Evolutionary conservation across 2,113 vertebrate genomes (phyloP), one percentile per base, ranked within the genome.

Genomic region (Rafetus swinhoei): DNA sequence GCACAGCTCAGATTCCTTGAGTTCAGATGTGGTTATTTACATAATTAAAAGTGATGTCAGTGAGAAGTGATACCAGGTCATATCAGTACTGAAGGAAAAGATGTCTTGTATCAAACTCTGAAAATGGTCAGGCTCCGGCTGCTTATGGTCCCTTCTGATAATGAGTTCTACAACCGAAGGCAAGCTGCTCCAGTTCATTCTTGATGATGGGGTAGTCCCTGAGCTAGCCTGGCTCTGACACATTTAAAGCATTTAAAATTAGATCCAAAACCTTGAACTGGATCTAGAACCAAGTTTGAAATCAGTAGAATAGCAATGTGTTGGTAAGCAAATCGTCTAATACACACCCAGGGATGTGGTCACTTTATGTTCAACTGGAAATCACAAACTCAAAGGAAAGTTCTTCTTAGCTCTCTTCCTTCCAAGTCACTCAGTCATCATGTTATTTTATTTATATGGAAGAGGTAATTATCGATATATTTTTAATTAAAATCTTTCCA

Each of bases 71-170:
- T 9, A 32, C 12, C 50, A 14, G 16, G 29, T 87, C 86, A 79
- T 81, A 50, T 53, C 72, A 22, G 45, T 18, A 21, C 19, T 0
- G 2, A n/a, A n/a, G 0, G 0, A 12, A 10, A 10, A 53, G 21
- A 32, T 72, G 6, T 35, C 62, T 29, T 29, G 27, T 53, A 52
- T 45, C 12, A 24, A 15, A 19, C 19, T 0, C 0, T 6, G 16
- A 32, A 91, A 45, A 16, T 1, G 0, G 14, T 62, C 25, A 56
- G 27, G 1, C 9, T 53, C 45, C 32, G 7, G 25, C 14, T 79
- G 83, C 69, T 50, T 24, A 39, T 59, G 24, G 11, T 22, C 50
- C 39, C 54, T 57, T 85, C 35, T 57, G 69, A 59, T 14, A 29
- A 39, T 29, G 5, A 24, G 3, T 6, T 15, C 3, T 6, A 18